Percentiles rank a stretch among this genome's conserved stretches.
phyloP scores from a whole-genome alignment of 2,797 vertebrate genomes.

The Oryzias dopingdopingensis region DNA sequence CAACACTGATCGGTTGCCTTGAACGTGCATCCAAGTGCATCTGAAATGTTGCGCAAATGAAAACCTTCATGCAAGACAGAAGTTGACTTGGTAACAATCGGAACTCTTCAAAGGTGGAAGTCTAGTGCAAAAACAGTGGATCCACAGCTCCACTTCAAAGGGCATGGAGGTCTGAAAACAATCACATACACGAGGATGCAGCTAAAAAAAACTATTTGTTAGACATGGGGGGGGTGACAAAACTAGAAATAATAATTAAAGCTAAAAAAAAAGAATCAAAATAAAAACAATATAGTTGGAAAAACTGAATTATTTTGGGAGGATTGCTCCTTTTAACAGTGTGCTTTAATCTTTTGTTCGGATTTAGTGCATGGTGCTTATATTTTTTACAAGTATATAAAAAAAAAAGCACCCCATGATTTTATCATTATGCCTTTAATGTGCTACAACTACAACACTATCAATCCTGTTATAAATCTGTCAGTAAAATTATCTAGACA shows the following conservation, averaged over 20 bases:
- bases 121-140: slow-evolving; percentile 82
- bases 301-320: slow-evolving; percentile 3
- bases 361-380: slow-evolving; percentile 40
- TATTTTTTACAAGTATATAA: slow-evolving; percentile 11
- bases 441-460: slow-evolving; percentile 25
- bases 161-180: slow-evolving; percentile 75
- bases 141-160: slow-evolving; percentile 77
- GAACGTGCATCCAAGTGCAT: slow-evolving; percentile 23
- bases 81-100: slow-evolving; percentile 56
- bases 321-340: slow-evolving; percentile 10
- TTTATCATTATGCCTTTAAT: slow-evolving; percentile 15
- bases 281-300: neutral
- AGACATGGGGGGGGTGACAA: slow-evolving; percentile 9
- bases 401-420: slow-evolving; percentile 18
- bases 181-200: slow-evolving; percentile 58
- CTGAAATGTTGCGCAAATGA: slow-evolving; percentile 54
- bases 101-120: slow-evolving; percentile 59
- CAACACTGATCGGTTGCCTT: slow-evolving; percentile 41
- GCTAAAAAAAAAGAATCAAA: neutral
- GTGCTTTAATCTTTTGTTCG: slow-evolving; percentile 21
- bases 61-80: slow-evolving; percentile 68
- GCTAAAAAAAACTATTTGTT: slow-evolving; percentile 20
- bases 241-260: slow-evolving; percentile 1
- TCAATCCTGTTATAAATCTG: neutral
- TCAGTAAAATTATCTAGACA: neutral